A percentile compares a stretch with the other conserved stretches of the same genome.
phyloP scores from a whole-genome alignment of 2,113 vertebrate genomes.

The Brachypodius melanocephalos region DNA sequence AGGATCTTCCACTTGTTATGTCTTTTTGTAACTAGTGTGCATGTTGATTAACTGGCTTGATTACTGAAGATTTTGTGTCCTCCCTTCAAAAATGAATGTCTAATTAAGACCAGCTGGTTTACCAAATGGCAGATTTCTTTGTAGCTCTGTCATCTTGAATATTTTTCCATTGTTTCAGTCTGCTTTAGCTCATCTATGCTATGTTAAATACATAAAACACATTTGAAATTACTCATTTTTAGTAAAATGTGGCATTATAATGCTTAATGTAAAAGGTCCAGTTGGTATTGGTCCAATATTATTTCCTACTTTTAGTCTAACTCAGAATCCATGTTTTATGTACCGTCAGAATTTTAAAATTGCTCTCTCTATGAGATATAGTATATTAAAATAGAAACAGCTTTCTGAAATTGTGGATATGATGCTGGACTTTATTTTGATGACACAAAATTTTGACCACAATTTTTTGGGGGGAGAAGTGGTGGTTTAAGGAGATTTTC shows the following conservation, averaged over 20 bases:
- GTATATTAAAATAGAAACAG: neutral
- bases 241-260: neutral
- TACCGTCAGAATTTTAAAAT: neutral
- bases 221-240: neutral
- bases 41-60: neutral
- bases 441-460: neutral
- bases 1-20: neutral
- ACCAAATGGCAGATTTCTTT: constrained; percentile 29
- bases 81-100: neutral
- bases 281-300: neutral
- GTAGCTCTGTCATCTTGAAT: neutral
- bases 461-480: neutral
- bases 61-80: neutral
- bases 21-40: neutral
- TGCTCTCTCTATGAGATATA: neutral
- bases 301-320: neutral
- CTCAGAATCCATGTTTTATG: neutral
- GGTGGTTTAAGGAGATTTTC: neutral
- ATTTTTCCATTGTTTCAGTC: neutral
- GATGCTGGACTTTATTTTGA: neutral
- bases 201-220: neutral
- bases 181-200: neutral
- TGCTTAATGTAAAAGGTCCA: neutral
- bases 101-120: constrained; percentile 20
- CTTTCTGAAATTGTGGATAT: neutral